Evolutionary conservation across 2,888 invertebrate species (phyloP).

Genomic region (Merodon equestris): DNA sequence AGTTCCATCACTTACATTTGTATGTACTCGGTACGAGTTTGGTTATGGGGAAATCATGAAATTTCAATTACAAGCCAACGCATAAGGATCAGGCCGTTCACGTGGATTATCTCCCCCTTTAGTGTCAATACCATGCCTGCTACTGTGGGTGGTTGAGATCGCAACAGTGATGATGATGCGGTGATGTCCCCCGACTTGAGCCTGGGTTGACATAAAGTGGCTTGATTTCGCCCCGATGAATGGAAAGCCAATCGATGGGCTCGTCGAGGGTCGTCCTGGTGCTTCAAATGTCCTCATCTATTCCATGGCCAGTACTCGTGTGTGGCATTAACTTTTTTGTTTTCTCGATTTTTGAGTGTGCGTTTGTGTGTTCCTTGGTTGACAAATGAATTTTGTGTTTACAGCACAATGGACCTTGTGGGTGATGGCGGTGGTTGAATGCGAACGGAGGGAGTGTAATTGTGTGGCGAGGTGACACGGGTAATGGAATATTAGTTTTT

Average conservation of each 20-base stretch:
- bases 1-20: no score
- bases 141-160: conserved; percentile 8
- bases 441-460: conserved; percentile 21
- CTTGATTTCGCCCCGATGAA: conserved; percentile 28
- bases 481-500: conserved; percentile 38
- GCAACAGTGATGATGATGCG: conserved; percentile 4
- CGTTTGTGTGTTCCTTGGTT: conserved; percentile 13
- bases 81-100: conserved; percentile 35
- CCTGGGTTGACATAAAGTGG: conserved; percentile 60
- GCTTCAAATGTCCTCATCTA: conserved; percentile 30
- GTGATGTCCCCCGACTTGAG: conserved; percentile 41
- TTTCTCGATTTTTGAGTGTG: not conserved
- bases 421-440: not conserved
- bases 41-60: conserved; percentile 45
- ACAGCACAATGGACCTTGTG: conserved; percentile 19
- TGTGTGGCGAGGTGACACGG: conserved; percentile 15
- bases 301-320: conserved; percentile 1
- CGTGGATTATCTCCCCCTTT: conserved; percentile 51
- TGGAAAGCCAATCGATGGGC: conserved; percentile 41
- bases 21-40: no score
- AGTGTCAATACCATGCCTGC: conserved; percentile 31
- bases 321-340: conserved; percentile 1
- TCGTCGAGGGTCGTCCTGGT: conserved; percentile 37
- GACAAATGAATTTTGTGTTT: conserved; percentile 31
- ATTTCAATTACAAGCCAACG: conserved; percentile 59